Evolutionary conservation across 2,888 invertebrate species (phyloP), one percentile per base, ranked within the genome.

Genomic region (Polymixis lichenea): DNA sequence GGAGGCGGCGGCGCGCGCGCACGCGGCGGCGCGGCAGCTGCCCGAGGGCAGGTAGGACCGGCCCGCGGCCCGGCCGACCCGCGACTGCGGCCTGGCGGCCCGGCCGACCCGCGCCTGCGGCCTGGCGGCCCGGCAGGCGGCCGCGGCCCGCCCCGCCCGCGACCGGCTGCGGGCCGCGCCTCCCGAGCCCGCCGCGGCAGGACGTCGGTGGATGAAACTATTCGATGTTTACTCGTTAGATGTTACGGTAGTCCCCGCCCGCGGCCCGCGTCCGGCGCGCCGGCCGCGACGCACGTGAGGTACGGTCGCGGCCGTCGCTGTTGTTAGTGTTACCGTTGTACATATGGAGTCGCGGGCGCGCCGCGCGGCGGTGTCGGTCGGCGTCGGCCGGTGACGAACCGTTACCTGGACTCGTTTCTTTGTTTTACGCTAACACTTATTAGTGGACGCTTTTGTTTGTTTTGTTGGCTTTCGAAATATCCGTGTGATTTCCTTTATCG

Each of bases 401-500:
- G 82, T 87, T 84, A 89, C 89, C 90, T 81, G 92, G 91, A 94
- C 91, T 90, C 89, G 89, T 89, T 90, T 91, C 89, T 87, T 93
- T 92, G 93, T 93, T 94, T 93, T 92, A 92, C 90, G 94, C 94
- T 94, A 93, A 95, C 95, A 93, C 93, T 93, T 92, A 91, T 91
- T 94, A 94, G 95, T 94, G 95, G 92, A 95, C 90, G 95, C 95
- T 95, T 95, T 88, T 83, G 95, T 95, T 95, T 94, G 94, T 95
- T 95, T 95, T 94, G 95, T 95, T 95, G 94, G 95, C 95, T 96
- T 95, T 94, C 94, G 88, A 95, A 95, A 94, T 95, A 95, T 95
- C 94, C 90, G 96, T 95, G 96, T 96, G 96, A 93, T 95, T 95
- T 95, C 91, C 90, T 95, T 95, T 94, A 91, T 91, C 86, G 91